phyloP scores from a whole-genome alignment of 2,797 vertebrate genomes.

The Huso huso region DNA sequence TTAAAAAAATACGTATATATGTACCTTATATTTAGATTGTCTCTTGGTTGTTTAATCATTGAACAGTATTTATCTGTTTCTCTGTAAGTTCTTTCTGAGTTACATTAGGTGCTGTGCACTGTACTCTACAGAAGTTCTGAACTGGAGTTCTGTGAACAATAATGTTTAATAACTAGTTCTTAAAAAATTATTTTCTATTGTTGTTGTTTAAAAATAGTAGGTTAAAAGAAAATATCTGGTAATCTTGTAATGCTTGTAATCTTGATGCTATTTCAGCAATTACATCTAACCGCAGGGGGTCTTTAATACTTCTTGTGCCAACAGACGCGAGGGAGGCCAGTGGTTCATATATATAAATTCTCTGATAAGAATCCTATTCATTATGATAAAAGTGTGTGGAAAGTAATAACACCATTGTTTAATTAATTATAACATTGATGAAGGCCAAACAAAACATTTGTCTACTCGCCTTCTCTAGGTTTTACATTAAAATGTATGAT shows the following conservation, averaged over 20 bases:
- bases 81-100: no score
- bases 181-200: conserved; percentile 5
- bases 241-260: conserved; percentile 53
- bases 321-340: conserved; percentile 30
- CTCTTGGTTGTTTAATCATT: neutral
- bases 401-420: no score
- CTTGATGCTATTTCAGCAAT: conserved; percentile 16
- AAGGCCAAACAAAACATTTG: no score
- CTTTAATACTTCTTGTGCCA: conserved; percentile 27
- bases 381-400: neutral
- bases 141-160: no score
- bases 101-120: no score
- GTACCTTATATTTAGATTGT: neutral
- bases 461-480: no score
- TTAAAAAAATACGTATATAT: neutral
- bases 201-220: conserved; percentile 23
- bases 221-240: conserved; percentile 29
- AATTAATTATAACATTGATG: no score
- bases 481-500: no score
- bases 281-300: conserved; percentile 24
- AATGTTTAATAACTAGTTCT: no score
- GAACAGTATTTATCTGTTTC: no score
- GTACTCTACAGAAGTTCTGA: no score
- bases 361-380: conserved; percentile 6
- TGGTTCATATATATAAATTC: conserved; percentile 25